phyloP scores from a whole-genome alignment of 1,140 invertebrate genomes.

The Platorchestia sp. region DNA sequence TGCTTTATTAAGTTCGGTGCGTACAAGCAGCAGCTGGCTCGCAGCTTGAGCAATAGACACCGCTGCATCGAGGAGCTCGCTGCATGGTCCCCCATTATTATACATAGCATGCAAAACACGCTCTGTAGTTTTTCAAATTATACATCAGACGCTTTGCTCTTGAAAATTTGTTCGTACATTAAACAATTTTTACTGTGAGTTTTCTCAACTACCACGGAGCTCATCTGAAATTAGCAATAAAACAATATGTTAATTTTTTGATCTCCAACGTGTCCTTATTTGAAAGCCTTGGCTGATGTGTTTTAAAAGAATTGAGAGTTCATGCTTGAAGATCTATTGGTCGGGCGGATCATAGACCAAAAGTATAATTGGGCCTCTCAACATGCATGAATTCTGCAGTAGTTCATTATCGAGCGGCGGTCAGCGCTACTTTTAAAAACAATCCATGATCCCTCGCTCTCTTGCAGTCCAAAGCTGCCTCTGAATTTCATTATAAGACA shows the following conservation, averaged over 20 bases:
- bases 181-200: background rate
- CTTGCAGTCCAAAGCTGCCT: background rate
- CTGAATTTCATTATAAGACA: constrained; percentile 12
- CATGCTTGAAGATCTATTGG: background rate
- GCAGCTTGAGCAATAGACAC: constrained; percentile 16
- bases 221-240: background rate
- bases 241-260: background rate
- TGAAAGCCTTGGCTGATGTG: background rate
- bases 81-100: constrained; percentile 15
- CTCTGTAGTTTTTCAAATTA: background rate
- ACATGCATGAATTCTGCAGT: background rate
- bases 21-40: background rate
- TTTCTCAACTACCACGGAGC: background rate
- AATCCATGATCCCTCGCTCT: background rate
- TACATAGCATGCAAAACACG: constrained; percentile 18
- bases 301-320: background rate
- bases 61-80: constrained; percentile 4
- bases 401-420: background rate
- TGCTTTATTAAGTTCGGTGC: constrained; percentile 42
- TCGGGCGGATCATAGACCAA: background rate
- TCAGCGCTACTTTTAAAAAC: background rate
- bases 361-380: background rate
- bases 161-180: background rate
- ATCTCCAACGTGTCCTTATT: background rate
- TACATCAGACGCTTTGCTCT: background rate